A percentile compares a stretch with the other conserved stretches of the same genome.
Conservation (phyloP, 2,113 vertebrate genomes). For the Perccottus glenii region DNA sequence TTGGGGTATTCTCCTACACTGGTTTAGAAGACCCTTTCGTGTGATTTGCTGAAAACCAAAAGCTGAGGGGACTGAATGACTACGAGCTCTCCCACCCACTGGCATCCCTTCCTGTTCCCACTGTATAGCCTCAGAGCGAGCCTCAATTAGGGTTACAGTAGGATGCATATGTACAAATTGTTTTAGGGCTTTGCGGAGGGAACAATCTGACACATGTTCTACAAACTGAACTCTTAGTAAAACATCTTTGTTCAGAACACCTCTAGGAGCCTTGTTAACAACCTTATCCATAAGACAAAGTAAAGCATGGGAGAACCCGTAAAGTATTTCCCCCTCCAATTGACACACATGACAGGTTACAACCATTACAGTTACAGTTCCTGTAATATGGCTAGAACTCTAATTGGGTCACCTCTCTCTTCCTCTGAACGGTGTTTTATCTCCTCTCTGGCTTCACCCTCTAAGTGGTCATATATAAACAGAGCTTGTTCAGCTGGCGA, state of each 20-base stretch:
- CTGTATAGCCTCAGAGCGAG: slow-evolving; percentile 10
- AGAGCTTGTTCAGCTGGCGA: no score
- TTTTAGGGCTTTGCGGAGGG: slow-evolving; percentile 4
- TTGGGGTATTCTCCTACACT: neutral
- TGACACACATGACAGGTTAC: neutral
- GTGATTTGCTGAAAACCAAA: neutral
- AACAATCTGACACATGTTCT: slow-evolving; percentile 14
- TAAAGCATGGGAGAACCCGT: slow-evolving; percentile 20
- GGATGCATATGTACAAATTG: neutral
- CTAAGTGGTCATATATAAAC: no score
- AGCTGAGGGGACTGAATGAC: slow-evolving; percentile 3
- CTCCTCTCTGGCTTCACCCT: no score
- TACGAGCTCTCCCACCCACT: slow-evolving; percentile 1
- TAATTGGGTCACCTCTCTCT: neutral
- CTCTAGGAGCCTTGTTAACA: no score
- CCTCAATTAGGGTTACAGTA: slow-evolving; percentile 9
- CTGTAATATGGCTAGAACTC: neutral
- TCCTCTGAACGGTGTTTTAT: neutral
- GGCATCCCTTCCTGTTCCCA: slow-evolving; percentile 22
- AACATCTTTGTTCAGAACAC: neutral
- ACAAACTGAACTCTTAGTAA: slow-evolving; percentile 27
- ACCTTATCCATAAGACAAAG: slow-evolving; percentile 1
- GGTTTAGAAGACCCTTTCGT: no score
- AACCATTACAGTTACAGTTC: neutral
- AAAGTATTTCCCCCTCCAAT: slow-evolving; percentile 11